phyloP scores from a whole-genome alignment of 2,797 vertebrate genomes.

The Eidolon dupreanum region DNA sequence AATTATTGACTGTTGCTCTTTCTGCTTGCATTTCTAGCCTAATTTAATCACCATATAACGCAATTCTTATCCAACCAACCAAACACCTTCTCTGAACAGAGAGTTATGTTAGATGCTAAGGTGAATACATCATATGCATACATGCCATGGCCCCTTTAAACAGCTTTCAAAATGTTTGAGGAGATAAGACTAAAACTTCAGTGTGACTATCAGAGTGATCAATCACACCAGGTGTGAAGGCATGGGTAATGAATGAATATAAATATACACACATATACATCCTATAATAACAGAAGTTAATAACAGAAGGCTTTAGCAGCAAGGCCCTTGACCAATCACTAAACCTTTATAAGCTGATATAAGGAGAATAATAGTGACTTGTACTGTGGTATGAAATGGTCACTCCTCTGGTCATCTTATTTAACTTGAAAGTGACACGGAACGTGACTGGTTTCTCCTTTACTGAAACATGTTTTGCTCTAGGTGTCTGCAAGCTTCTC shows the following conservation, averaged over 20 bases:
- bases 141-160: neutral
- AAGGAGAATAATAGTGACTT: neutral
- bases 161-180: neutral
- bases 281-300: neutral
- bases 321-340: neutral
- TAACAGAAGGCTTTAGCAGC: neutral
- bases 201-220: neutral
- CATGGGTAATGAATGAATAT: neutral
- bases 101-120: neutral
- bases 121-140: no score
- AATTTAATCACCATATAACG: neutral
- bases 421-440: neutral
- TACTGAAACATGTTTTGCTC: neutral
- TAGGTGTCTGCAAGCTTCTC: neutral
- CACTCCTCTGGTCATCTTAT: neutral
- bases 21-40: neutral
- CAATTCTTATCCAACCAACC: neutral
- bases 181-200: neutral
- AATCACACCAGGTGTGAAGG: neutral
- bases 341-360: neutral
- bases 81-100: neutral
- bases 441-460: neutral
- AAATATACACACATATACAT: neutral
- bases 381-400: neutral
- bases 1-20: neutral